A percentile compares a stretch with the other conserved stretches of the same genome.
These are phyloP conservation scores for Illadopsis cleaveri DNA, from an alignment of 2,113 vertebrate genomes.

Conservation along the genomic window DNA sequence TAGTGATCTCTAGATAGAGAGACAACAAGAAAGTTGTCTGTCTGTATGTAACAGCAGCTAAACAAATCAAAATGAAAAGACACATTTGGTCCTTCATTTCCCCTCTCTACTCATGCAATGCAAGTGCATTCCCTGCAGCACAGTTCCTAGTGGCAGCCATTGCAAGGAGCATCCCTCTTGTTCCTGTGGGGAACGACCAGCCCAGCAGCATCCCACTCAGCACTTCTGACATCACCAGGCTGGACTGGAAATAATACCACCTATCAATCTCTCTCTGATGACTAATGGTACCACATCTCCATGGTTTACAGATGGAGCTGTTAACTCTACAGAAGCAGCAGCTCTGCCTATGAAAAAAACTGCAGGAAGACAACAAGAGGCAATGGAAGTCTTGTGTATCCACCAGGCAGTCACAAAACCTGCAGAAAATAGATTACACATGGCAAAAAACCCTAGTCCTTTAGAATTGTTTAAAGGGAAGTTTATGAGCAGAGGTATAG, in stretches of 20 bases:
- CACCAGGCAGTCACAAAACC: not conserved
- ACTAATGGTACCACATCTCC: not conserved
- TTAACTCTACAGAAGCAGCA: not conserved
- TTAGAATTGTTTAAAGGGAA: not conserved
- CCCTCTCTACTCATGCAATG: fast-evolving
- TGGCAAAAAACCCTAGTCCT: not conserved
- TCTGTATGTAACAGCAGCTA: not conserved
- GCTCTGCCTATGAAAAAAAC: not conserved
- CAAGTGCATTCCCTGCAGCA: fast-evolving
- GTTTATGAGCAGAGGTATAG: not conserved
- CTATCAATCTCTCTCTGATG: not conserved
- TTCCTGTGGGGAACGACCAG: not conserved
- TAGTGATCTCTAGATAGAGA: not conserved
- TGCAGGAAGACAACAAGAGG: not conserved
- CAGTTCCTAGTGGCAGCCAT: not conserved
- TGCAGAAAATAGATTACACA: not conserved
- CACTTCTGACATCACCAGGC: not conserved
- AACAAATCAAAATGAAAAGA: not conserved
- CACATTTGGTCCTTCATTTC: not conserved
- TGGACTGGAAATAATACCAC: not conserved
- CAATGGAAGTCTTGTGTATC: not conserved
- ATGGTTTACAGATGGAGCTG: not conserved
- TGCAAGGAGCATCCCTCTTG: not conserved
- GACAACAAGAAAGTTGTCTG: not conserved
- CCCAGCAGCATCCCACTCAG: not conserved